Conservation (phyloP, 2,888 invertebrate genomes). For the Acanthosepion esculentum region DNA sequence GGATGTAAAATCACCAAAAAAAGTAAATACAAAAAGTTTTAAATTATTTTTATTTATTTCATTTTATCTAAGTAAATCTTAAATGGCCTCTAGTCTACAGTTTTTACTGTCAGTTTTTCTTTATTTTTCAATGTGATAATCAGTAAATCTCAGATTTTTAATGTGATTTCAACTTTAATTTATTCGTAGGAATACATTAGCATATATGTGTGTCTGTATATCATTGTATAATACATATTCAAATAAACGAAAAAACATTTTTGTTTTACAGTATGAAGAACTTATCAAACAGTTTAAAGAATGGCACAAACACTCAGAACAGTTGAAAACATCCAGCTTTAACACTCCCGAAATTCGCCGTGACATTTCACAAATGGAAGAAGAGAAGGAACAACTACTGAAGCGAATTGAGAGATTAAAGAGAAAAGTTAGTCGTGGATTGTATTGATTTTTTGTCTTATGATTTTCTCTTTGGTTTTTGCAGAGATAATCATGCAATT, state of each 20-base stretch:
- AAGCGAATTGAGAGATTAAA: constrained; percentile 80
- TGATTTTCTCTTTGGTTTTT: neutral
- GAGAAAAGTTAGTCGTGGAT: constrained; percentile 76
- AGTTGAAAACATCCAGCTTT: constrained; percentile 80
- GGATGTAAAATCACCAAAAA: too few species aligned
- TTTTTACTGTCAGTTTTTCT: too few species aligned
- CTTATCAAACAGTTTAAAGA: constrained; percentile 88
- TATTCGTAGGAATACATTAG: neutral
- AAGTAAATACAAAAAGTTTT: too few species aligned
- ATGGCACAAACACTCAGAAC: constrained; percentile 83
- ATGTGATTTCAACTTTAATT: neutral
- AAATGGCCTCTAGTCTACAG: too few species aligned
- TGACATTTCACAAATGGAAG: constrained; percentile 89
- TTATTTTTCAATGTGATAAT: too few species aligned
- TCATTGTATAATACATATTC: neutral
- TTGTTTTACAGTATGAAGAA: constrained; percentile 79
- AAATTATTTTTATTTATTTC: too few species aligned
- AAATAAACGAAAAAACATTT: neutral
- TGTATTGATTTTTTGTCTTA: neutral
- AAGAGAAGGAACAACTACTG: constrained; percentile 85
- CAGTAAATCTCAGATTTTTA: too few species aligned
- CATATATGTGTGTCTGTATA: neutral
- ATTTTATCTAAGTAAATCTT: too few species aligned
- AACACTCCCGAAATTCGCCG: constrained; percentile 86
- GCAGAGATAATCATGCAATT: too few species aligned